phyloP scores from a whole-genome alignment of 2,797 vertebrate species.

The Choloepus didactylus region DNA sequence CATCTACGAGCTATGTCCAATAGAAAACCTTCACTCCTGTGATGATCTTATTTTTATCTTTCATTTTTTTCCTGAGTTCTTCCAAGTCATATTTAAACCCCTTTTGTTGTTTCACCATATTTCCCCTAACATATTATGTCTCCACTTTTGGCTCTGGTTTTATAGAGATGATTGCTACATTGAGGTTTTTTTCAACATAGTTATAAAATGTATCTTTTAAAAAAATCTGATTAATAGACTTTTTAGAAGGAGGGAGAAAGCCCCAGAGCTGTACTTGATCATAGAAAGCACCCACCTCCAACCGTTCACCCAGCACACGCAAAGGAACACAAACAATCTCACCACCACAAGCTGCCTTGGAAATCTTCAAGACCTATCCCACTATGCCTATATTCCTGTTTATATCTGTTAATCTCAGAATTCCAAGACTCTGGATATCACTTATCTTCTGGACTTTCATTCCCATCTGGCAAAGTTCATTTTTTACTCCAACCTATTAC shows the following conservation, averaged over 20 bases:
- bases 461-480: not conserved
- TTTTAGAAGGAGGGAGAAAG: not conserved
- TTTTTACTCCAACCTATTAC: not conserved
- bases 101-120: not conserved
- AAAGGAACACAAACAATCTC: not conserved
- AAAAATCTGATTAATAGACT: not conserved
- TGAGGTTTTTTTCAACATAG: not conserved
- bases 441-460: not conserved
- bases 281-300: not conserved
- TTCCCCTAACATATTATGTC: not conserved
- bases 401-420: not conserved
- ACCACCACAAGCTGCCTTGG: not conserved
- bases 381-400: not conserved
- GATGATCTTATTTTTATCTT: not conserved
- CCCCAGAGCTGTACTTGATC: not conserved
- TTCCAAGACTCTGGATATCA: not conserved
- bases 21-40: not conserved
- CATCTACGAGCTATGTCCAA: not conserved
- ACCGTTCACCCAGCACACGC: not conserved
- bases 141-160: not conserved
- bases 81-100: not conserved
- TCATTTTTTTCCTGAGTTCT: not conserved
- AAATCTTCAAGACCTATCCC: not conserved
- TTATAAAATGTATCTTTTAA: not conserved
- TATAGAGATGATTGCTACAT: not conserved